Percentiles rank a stretch among this genome's conserved stretches.
Evolutionary conservation across 2,888 invertebrate species (phyloP).

Genomic region (Cheiracanthium punctorium): DNA sequence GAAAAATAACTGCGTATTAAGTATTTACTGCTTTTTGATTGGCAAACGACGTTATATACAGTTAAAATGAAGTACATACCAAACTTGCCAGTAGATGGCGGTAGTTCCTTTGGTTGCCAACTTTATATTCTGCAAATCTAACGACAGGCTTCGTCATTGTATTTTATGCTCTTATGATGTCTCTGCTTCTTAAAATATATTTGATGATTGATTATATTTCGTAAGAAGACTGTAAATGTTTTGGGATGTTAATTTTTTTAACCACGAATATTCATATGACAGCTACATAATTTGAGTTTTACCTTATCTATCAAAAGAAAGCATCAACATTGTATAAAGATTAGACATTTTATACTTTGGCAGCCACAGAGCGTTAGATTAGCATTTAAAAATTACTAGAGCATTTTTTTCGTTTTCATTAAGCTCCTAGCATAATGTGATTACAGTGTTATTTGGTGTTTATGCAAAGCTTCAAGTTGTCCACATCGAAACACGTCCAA

Average conservation of each 20-base stretch:
- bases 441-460: conserved; percentile 61
- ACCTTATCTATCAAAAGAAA: no score
- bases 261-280: no score
- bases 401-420: conserved; percentile 35
- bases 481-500: conserved; percentile 70
- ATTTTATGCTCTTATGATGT: neutral
- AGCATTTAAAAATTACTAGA: conserved; percentile 38
- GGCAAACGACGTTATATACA: conserved; percentile 21
- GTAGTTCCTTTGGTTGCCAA: conserved; percentile 25
- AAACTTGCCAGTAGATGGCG: conserved; percentile 24
- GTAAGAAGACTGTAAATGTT: neutral
- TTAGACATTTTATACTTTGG: conserved; percentile 30
- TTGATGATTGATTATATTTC: neutral
- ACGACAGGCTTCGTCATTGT: conserved; percentile 50
- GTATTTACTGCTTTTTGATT: conserved; percentile 48
- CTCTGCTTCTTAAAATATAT: neutral
- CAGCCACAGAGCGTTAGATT: conserved; percentile 58
- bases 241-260: no score
- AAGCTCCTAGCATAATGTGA: conserved; percentile 60
- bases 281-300: no score
- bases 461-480: conserved; percentile 61
- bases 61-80: conserved; percentile 21
- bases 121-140: conserved; percentile 42
- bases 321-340: neutral
- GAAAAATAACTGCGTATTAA: neutral